A percentile compares a stretch with the other conserved stretches of the same genome.
Conservation (phyloP, 1,140 invertebrate genomes). For the Steinernema khuongi region DNA sequence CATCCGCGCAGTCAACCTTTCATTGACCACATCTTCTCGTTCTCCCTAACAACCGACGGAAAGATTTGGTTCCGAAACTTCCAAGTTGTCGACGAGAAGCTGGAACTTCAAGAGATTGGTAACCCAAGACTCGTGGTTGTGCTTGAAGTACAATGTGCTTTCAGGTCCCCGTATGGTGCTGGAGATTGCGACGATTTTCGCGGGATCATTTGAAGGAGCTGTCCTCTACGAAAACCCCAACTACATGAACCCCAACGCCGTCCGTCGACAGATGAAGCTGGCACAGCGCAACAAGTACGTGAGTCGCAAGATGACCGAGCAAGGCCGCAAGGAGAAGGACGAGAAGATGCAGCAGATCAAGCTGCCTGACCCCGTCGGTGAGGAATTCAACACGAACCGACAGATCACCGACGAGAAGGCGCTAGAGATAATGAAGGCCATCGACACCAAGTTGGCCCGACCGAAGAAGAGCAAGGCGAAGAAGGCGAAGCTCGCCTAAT, state of each 20-base stretch:
- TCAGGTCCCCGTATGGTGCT: constrained; percentile 83
- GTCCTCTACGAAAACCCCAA: constrained; percentile 87
- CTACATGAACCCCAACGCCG: constrained; percentile 77
- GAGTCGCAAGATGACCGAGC: background rate
- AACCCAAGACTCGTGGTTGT: constrained; percentile 30
- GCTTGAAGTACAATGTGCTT: constrained; percentile 42
- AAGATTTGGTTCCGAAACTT: constrained; percentile 97
- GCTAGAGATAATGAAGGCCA: background rate
- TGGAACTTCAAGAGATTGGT: constrained; percentile 87
- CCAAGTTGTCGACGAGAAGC: constrained; percentile 92
- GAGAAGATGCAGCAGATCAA: background rate
- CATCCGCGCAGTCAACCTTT: constrained; percentile 99
- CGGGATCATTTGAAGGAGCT: constrained; percentile 83
- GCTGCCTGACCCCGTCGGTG: background rate
- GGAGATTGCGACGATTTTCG: constrained; percentile 87
- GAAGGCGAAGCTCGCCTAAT: background rate
- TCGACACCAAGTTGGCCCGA: background rate
- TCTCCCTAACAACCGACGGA: constrained; percentile 79
- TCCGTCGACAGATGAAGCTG: constrained; percentile 34
- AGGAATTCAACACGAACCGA: background rate
- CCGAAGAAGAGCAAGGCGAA: background rate
- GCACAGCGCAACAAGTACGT: background rate
- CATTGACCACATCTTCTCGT: constrained; percentile 91
- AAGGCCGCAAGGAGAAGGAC: background rate
- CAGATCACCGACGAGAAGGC: background rate